Evolutionary conservation across 2,113 vertebrate genomes (phyloP), one percentile per base, ranked within the genome.

Genomic region (Coreoperca whiteheadi): DNA sequence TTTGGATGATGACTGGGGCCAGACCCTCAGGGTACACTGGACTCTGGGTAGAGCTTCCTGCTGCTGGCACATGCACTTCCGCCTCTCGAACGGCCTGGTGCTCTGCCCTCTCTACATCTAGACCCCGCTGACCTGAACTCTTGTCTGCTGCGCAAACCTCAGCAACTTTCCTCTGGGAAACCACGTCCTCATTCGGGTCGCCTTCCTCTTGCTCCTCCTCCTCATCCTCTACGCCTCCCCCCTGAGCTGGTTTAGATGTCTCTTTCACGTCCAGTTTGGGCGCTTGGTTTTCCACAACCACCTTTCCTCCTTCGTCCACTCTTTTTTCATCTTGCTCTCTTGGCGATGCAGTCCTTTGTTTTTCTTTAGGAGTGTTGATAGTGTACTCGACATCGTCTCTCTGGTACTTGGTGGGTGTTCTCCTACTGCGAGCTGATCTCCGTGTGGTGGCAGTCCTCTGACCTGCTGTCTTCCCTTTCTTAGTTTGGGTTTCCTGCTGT

Each of bases 1-100:
- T 97, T 2, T 97, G 96, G 86, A 97, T 89, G 88, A 98, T 87
- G 39, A 99, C 93, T 0, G 98, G 98, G 51, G 96, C 94, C 77
- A 98, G 94, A 56, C 97, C 97, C 68, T 97, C 97, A 6, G 96
- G 97, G 89, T 96, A 96, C 60, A 84, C 83, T 4, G 83, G 69
- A 67, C 79, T 94, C 71, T 94, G 91, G 67, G 23, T 84, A 0
- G 89, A 84, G 69, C 90, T 92, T 70, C 94, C 90, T 1, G 93
- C 86, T 51, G 92, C 92, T n/a, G 89, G 2, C 10, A 11, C 50
- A 0, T 25, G 32, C 1, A 53, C 48, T 4, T 84, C 83, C 37
- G 94, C 94, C 87, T 96, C 94, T 0, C 90, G 90, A 25, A 93
- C 95, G 7, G 92, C 94, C 60, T 93, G 95, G 0, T 90, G 92